Conservation (phyloP, 2,797 vertebrate genomes). For the Thripadectes ignobilis region DNA sequence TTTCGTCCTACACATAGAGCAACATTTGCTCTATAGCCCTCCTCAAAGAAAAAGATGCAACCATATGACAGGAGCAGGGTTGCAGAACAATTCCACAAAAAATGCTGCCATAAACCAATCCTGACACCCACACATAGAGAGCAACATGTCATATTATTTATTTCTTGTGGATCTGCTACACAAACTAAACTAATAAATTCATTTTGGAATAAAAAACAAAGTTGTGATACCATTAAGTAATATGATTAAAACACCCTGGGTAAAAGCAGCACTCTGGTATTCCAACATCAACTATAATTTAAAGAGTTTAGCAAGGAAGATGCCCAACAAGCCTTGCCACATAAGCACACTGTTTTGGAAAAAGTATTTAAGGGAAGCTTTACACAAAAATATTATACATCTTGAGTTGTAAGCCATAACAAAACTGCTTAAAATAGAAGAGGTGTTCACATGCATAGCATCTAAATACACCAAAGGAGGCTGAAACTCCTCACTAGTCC, state of each 20-base stretch:
- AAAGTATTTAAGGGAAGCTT: background rate
- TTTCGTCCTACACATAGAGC: background rate
- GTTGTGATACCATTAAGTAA: background rate
- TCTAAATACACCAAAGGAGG: background rate
- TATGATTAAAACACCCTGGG: background rate
- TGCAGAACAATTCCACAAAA: background rate
- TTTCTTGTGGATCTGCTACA: background rate
- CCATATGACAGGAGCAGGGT: background rate
- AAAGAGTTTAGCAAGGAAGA: background rate
- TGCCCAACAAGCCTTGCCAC: accelerated
- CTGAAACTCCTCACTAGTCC: background rate
- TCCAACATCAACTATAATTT: background rate
- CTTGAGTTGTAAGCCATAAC: background rate
- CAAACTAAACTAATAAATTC: background rate
- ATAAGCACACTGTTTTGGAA: background rate
- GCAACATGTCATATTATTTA: background rate
- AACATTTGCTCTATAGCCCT: background rate
- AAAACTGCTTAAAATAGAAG: background rate
- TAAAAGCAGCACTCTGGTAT: background rate
- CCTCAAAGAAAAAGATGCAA: background rate
- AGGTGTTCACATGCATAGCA: background rate
- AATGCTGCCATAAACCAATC: background rate
- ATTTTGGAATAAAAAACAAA: background rate
- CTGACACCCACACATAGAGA: background rate
- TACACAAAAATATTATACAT: background rate